Evolutionary conservation across 2,797 vertebrate species (phyloP).

Genomic region (Mallotus villosus): DNA sequence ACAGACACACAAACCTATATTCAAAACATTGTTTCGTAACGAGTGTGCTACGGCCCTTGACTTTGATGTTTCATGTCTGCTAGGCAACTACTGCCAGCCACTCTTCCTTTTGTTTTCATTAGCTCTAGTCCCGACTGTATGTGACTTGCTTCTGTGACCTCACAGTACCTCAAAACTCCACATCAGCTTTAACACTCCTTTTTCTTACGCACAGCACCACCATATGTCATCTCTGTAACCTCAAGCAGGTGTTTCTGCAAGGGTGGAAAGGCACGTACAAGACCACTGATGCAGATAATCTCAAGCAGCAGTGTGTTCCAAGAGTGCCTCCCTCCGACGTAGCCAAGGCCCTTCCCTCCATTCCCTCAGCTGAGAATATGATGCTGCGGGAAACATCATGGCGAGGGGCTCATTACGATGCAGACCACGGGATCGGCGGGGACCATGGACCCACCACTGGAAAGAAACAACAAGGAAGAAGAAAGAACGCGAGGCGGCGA

Average conservation of each 20-base stretch:
- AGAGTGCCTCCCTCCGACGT: constrained; percentile 8
- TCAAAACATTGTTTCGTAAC: too few relatives aligned
- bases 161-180: constrained; percentile 22
- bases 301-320: constrained; percentile 32
- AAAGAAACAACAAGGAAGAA: constrained; percentile 43
- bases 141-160: background rate
- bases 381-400: constrained; percentile 40
- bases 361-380: constrained; percentile 10
- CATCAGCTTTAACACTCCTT: constrained; percentile 36
- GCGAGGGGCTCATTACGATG: constrained; percentile 47
- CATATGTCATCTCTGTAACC: constrained; percentile 51
- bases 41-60: too few relatives aligned
- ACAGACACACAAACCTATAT: constrained; percentile 35
- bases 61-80: constrained; percentile 8
- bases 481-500: constrained; percentile 29
- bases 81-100: background rate
- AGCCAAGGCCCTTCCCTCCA: constrained; percentile 22
- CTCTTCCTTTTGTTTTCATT: background rate
- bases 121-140: background rate
- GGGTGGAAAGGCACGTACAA: constrained; percentile 34
- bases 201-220: constrained; percentile 22
- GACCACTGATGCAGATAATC: constrained; percentile 34
- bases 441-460: constrained; percentile 44
- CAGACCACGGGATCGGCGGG: constrained; percentile 44
- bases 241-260: constrained; percentile 36